Evolutionary conservation across 2,113 vertebrate genomes (phyloP), one percentile per base, ranked within the genome.

Genomic region (Parus major): DNA sequence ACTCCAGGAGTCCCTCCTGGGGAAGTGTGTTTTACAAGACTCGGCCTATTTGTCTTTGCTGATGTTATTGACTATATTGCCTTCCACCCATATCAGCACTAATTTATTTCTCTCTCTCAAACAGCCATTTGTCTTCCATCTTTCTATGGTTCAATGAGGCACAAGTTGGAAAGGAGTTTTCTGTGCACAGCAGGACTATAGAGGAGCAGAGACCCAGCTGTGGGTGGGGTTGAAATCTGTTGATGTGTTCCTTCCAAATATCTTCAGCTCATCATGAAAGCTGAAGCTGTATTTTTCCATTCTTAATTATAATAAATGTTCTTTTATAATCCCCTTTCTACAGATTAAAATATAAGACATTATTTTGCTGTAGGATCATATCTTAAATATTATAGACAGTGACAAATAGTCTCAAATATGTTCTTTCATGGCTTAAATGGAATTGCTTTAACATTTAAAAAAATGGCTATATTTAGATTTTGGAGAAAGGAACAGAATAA

Each of bases 401-500:
- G 35, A 77, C 31, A 84, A 85, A 85, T 31, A 64, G 49, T 46
- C 3, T 5, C 19, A 81, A 59, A n/a, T n/a, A 52, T 12, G 4
- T 69, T 82, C 11, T 76, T 85, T 83, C 39, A 49, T 21, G 29
- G 8, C 46, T 94, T 73, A 90, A 84, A 63, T 73, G 4, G 13
- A 81, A 64, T 35, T 42, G 8, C 10, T 9, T 44, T 69, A 84
- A 76, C 10, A 53, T 35, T 86, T 59, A 2, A 65, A 82, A 76
- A 28, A 44, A 23, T 36, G 3, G 2, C 20, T 93, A 27, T 35
- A 60, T 64, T 78, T 88, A 82, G 18, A 53, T 88, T 86, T 81
- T 71, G 49, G 21, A 78, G 84, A 95, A 94, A 95, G 75, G 18
- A 96, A 88, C 21, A 35, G 64, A 94, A 90, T 70, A 82, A 94